Conservation (phyloP, 2,888 invertebrate genomes). For the Anticlea derivata region DNA sequence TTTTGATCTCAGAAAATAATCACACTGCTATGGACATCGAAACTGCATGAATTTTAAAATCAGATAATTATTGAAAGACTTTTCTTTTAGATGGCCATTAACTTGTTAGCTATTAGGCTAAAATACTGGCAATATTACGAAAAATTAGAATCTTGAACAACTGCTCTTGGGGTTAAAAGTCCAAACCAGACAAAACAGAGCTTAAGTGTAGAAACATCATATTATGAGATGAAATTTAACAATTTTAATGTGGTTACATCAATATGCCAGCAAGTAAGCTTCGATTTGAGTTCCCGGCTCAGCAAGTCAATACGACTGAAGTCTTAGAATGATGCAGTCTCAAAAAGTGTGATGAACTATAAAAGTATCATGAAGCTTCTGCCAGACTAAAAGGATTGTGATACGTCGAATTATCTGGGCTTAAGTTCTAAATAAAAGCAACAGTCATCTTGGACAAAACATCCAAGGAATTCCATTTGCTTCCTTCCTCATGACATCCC, state of each 20-base stretch:
- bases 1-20: conserved; percentile 13
- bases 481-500: background rate
- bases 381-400: too few species aligned
- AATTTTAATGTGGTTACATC: too few species aligned
- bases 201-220: too few species aligned
- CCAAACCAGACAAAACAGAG: too few species aligned
- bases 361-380: background rate
- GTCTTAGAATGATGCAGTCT: too few species aligned
- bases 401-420: background rate
- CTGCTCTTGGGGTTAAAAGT: too few species aligned
- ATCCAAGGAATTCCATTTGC: background rate
- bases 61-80: background rate
- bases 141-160: too few species aligned
- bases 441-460: background rate
- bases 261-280: too few species aligned
- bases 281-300: too few species aligned
- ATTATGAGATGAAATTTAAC: too few species aligned
- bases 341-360: background rate
- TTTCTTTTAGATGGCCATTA: conserved; percentile 4
- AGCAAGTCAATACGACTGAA: too few species aligned
- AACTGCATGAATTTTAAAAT: conserved; percentile 16
- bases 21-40: background rate
- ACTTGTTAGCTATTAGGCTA: background rate
- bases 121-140: too few species aligned
- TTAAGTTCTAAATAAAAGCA: background rate